Percentiles rank a stretch among this genome's conserved stretches.
Conservation (phyloP, 2,113 vertebrate genomes). For the Oryzias celebensis region DNA sequence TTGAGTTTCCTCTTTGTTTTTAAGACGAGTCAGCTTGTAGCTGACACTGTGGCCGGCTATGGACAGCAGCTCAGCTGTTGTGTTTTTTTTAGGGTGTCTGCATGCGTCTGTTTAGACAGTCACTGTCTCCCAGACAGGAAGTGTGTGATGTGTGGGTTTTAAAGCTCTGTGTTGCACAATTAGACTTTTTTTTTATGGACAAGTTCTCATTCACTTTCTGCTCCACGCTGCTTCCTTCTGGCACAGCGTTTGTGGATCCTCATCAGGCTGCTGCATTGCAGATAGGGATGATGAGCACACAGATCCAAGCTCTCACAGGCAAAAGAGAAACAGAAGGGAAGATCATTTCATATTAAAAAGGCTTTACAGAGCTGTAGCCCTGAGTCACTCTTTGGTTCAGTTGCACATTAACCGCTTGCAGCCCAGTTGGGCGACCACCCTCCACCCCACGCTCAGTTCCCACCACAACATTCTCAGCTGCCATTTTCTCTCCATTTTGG, state of each 20-base stretch:
- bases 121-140: slow-evolving; percentile 45
- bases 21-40: slow-evolving; percentile 20
- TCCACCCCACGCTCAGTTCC: slow-evolving; percentile 11
- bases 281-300: slow-evolving; percentile 67
- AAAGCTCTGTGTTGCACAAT: slow-evolving; percentile 18
- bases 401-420: slow-evolving; percentile 45
- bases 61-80: slow-evolving; percentile 42
- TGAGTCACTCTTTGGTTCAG: slow-evolving; percentile 49
- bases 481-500: slow-evolving; percentile 64
- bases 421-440: slow-evolving; percentile 29
- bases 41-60: slow-evolving; percentile 28
- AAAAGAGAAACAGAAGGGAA: slow-evolving; percentile 19
- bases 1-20: slow-evolving; percentile 39
- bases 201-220: slow-evolving; percentile 1
- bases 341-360: background rate
- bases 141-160: slow-evolving; percentile 36
- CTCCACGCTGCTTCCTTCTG: background rate
- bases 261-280: slow-evolving; percentile 75
- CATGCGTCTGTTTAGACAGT: background rate
- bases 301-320: slow-evolving; percentile 58
- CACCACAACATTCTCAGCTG: slow-evolving; percentile 64
- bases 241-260: slow-evolving; percentile 58
- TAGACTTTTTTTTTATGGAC: background rate
- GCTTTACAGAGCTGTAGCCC: slow-evolving; percentile 17
- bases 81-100: background rate